Evolutionary conservation across 35 echinoderm and acorn worm genomes (phyloP).

Genomic region (Ophiothrix spiculata): DNA sequence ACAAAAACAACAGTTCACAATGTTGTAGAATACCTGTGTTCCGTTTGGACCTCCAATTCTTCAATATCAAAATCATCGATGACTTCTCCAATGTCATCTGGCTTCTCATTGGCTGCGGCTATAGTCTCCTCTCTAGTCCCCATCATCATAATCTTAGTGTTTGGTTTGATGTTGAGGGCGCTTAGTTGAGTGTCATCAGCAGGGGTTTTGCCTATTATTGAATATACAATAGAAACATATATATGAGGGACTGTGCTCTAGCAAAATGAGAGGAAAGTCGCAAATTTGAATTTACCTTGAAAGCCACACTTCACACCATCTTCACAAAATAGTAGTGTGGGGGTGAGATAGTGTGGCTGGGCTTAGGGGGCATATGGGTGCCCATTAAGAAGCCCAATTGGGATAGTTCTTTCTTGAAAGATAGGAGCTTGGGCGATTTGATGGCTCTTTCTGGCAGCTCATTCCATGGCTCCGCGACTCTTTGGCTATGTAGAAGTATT

Average conservation of each 20-base stretch:
- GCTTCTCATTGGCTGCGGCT: constrained; percentile 84
- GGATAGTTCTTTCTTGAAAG: no score
- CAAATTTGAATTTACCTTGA: neutral
- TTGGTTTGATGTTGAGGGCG: constrained; percentile 89
- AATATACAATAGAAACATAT: neutral
- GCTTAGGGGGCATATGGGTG: neutral
- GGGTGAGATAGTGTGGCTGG: no score
- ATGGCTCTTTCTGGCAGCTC: no score
- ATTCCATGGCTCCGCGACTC: no score
- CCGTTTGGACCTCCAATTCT: constrained; percentile 83
- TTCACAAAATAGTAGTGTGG: no score
- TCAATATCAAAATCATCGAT: constrained; percentile 99
- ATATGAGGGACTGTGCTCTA: neutral
- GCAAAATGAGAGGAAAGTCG: no score
- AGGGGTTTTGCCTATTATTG: constrained; percentile 75
- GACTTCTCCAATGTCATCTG: constrained; percentile 80
- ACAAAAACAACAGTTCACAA: no score
- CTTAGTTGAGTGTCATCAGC: constrained; percentile 75
- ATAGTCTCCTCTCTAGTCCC: constrained; percentile 98
- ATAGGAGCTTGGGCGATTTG: no score
- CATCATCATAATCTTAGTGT: constrained; percentile 98
- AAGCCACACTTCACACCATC: neutral
- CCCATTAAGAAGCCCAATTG: neutral
- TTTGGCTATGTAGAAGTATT: no score
- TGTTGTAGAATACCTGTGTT: constrained; percentile 75